Percentiles rank a stretch among this genome's conserved stretches.
Conservation (phyloP, 2,113 vertebrate species). For the Neodon shergylaensis region DNA sequence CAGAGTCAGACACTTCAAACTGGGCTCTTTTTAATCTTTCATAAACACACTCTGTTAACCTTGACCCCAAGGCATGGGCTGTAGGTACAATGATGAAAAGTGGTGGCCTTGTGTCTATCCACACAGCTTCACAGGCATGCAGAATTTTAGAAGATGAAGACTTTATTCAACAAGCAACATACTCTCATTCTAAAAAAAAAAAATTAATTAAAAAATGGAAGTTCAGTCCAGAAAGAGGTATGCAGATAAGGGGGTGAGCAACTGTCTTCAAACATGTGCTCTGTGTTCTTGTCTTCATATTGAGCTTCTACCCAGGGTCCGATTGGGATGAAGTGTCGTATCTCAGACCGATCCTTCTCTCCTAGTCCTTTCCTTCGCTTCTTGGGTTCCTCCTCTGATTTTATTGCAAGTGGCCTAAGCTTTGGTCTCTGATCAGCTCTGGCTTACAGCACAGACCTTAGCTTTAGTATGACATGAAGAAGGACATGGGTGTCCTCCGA, state of each 20-base stretch:
- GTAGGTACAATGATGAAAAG: not conserved
- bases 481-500: constrained; percentile 80
- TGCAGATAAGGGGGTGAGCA: constrained; percentile 46
- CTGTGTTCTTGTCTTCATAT: constrained; percentile 90
- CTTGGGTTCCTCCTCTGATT: constrained; percentile 92
- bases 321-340: constrained; percentile 98
- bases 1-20: not conserved
- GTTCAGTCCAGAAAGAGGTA: constrained; percentile 25
- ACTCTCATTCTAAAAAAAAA: constrained; percentile 49
- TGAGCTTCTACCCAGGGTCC: constrained; percentile 93
- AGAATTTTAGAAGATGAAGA: constrained; percentile 38
- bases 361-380: constrained; percentile 98
- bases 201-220: not conserved
- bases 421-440: constrained; percentile 94
- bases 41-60: not conserved
- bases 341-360: constrained; percentile 97
- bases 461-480: constrained; percentile 80
- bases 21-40: not conserved
- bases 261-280: constrained; percentile 77
- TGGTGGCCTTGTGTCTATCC: not conserved
- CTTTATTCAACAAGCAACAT: constrained; percentile 1
- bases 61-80: not conserved
- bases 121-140: not conserved
- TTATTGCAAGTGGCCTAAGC: constrained; percentile 90
- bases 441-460: constrained; percentile 84